A percentile compares a stretch with the other conserved stretches of the same genome.
phyloP scores from a whole-genome alignment of 2,113 vertebrate genomes.

The Apus apus region DNA sequence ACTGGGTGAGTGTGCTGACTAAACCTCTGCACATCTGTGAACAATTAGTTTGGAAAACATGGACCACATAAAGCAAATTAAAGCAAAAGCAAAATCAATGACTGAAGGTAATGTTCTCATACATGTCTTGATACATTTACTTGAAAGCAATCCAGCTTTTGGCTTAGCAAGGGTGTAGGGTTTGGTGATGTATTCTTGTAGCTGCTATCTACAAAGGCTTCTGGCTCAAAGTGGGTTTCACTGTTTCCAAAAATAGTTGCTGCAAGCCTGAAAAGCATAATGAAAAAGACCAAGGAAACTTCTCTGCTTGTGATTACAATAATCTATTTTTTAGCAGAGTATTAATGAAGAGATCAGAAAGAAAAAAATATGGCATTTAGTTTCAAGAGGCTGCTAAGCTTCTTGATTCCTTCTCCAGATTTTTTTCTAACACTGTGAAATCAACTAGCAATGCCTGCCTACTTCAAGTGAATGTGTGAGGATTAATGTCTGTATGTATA shows the following conservation, averaged over 20 bases:
- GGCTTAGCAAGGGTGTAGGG: background rate
- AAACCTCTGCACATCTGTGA: background rate
- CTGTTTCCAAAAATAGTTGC: slow-evolving; percentile 67
- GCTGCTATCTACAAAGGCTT: slow-evolving; percentile 50
- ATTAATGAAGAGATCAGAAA: slow-evolving; percentile 75
- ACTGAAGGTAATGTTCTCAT: background rate
- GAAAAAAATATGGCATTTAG: slow-evolving; percentile 51
- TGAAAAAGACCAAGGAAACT: slow-evolving; percentile 39
- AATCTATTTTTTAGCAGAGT: slow-evolving; percentile 68
- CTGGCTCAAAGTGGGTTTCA: slow-evolving; percentile 60
- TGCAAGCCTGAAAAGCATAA: slow-evolving; percentile 55
- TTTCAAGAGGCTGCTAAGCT: slow-evolving; percentile 63
- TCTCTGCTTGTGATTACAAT: slow-evolving; percentile 69
- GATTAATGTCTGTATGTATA: background rate
- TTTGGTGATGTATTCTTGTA: slow-evolving; percentile 29
- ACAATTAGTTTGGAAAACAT: background rate
- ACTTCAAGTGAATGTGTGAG: fast-evolving
- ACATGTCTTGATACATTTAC: background rate
- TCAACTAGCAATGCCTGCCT: background rate
- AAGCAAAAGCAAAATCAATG: slow-evolving; percentile 4
- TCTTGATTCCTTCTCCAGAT: slow-evolving; percentile 2
- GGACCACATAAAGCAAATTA: background rate
- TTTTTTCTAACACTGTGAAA: slow-evolving; percentile 8
- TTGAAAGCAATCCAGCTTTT: slow-evolving; percentile 21
- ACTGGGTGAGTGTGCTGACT: background rate